Evolutionary conservation across 2,888 invertebrate species (phyloP).

Genomic region (Epinotia bilunana): DNA sequence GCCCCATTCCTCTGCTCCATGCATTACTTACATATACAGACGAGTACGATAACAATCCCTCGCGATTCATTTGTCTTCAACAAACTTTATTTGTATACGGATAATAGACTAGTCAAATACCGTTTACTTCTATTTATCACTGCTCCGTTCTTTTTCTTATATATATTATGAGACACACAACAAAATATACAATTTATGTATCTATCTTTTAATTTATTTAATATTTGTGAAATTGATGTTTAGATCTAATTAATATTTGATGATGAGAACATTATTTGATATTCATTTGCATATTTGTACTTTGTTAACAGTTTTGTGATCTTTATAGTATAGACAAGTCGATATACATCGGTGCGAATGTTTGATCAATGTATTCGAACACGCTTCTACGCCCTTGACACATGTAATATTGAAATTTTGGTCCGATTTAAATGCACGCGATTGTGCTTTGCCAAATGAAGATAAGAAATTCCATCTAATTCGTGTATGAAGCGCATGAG

Average conservation of each 20-base stretch:
- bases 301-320: not conserved
- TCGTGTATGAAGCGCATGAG: conserved; percentile 41
- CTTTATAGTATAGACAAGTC: not conserved
- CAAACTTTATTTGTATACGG: conserved; percentile 48
- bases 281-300: conserved; percentile 28
- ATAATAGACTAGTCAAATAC: conserved; percentile 20
- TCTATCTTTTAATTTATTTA: not conserved
- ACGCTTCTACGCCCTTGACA: not conserved
- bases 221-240: not conserved
- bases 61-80: not conserved
- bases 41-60: not conserved
- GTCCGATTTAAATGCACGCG: not conserved
- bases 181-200: conserved; percentile 6
- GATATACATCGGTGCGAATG: not conserved
- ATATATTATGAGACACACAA: conserved; percentile 1
- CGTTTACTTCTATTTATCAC: conserved; percentile 16
- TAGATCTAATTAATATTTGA: not conserved
- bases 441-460: not conserved
- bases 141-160: not conserved
- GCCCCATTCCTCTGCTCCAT: not conserved
- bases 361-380: not conserved
- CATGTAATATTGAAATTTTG: not conserved
- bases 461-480: conserved; percentile 12
- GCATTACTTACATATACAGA: conserved; percentile 1
- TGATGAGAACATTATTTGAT: not conserved